Base-by-base conservation (phyloP, 2,888 invertebrate genomes). In the Azorinus chamasolen region DNA sequence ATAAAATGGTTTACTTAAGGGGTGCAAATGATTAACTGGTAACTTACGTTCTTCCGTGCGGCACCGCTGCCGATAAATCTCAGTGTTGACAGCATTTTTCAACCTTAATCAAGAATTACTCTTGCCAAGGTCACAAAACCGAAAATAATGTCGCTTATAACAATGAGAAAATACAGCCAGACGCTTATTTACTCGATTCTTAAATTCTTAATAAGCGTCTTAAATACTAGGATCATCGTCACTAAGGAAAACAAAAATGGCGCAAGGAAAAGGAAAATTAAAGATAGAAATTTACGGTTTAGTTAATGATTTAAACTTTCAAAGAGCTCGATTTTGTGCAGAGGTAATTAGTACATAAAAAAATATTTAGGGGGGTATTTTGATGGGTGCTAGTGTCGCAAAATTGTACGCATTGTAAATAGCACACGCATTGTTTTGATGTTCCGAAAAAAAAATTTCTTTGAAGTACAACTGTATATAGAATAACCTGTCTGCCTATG, bases 291-390 rank as follows among this genome's bases (percentile, higher is more conserved):
- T 89, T 51, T 87, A 82, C 57, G 93, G 93, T 32, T 83, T 92
- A 50, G 76, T 93, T 41, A 90, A 89, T 72, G 90, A 92, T 84
- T 73, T 91, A 32, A 87, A 87, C 39, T 93, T 90, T 81, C 91
- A 91, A 22, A 84, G 88, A 70, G 88, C 92, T 32, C 84, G 87
- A 80, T 89, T 87, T 71, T 92, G 92, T 86, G 92, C 91, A 37
- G 88, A 91, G 89, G 92, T 93, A 84, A 55, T 39, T 0, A 18
- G 1, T 63, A 18, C 5, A 3, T 41, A 18, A 46, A 32, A 24
- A 24, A 1, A 48, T 25, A n/a, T n/a, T n/a, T n/a, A n/a, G n/a
- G n/a, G n/a, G n/a, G n/a, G n/a, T n/a, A n/a, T n/a, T n/a, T n/a
- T n/a, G n/a, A n/a, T n/a, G n/a, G n/a, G n/a, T n/a, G n/a, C n/a